Conservation (phyloP, 1,140 invertebrate genomes). For the Atta cephalotes region DNA sequence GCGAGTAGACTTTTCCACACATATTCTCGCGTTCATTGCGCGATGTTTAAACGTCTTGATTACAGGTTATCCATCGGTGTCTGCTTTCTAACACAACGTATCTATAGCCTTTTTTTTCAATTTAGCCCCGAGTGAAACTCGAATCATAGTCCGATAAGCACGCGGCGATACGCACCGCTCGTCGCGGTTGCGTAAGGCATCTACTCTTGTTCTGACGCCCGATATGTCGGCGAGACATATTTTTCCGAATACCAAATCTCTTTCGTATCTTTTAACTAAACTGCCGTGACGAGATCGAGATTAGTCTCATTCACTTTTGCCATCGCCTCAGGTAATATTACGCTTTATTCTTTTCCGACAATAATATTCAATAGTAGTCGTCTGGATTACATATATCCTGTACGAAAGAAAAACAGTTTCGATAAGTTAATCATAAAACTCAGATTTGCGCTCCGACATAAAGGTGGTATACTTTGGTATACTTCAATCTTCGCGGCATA, state of each 20-base stretch:
- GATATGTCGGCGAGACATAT: constrained; percentile 25
- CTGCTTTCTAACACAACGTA: constrained; percentile 75
- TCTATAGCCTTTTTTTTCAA: constrained; percentile 58
- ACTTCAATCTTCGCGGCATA: constrained; percentile 11
- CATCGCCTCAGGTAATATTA: constrained; percentile 9
- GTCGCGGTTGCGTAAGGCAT: constrained; percentile 62
- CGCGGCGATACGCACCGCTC: constrained; percentile 33
- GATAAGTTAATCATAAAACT: constrained; percentile 30
- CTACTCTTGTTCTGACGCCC: constrained; percentile 57
- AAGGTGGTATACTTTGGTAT: neutral
- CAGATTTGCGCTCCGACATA: neutral
- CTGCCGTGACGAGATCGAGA: constrained; percentile 56
- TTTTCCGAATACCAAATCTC: constrained; percentile 62
- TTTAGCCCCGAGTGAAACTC: constrained; percentile 69
- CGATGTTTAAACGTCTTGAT: constrained; percentile 70
- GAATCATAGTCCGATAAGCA: constrained; percentile 63
- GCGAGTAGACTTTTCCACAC: neutral
- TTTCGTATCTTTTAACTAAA: constrained; percentile 56
- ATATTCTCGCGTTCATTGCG: constrained; percentile 7
- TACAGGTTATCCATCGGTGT: constrained; percentile 67
- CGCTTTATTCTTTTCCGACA: neutral
- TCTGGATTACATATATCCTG: neutral
- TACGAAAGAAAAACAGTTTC: neutral
- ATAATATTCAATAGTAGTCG: constrained; percentile 46
- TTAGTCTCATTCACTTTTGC: constrained; percentile 52